These are phyloP conservation scores for Caenorhabditis sulstoni DNA, from an alignment of 2,888 invertebrate species.

Conservation along the genomic window DNA sequence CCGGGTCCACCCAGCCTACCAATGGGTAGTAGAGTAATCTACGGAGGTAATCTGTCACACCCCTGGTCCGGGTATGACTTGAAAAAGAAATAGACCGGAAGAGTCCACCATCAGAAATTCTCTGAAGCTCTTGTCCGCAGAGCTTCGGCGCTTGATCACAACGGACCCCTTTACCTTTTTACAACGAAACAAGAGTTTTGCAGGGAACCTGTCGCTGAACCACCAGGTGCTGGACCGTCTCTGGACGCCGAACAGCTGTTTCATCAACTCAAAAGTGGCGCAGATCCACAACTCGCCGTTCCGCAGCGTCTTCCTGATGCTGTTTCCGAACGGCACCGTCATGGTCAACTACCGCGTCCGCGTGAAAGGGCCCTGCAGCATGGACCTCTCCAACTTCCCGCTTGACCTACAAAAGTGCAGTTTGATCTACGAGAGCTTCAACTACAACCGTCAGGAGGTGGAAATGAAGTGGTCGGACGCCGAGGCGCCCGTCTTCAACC, in stretches of 20 bases:
- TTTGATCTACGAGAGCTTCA: conserved; percentile 73
- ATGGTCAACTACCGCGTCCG: conserved; percentile 74
- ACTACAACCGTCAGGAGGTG: conserved; percentile 73
- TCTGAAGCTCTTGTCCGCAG: too few species aligned
- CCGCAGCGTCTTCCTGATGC: conserved; percentile 74
- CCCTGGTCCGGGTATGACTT: too few species aligned
- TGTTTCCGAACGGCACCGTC: conserved; percentile 74
- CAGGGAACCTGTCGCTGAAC: conserved; percentile 73
- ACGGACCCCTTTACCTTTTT: too few species aligned
- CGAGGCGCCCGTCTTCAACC: conserved; percentile 58
- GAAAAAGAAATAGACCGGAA: too few species aligned
- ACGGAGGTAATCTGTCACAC: too few species aligned
- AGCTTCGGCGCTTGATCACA: too few species aligned
- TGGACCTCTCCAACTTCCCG: conserved; percentile 71
- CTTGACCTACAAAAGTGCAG: conserved; percentile 70
- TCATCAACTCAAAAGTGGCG: conserved; percentile 74
- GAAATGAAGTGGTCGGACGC: conserved; percentile 72
- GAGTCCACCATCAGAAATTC: too few species aligned
- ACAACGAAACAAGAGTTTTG: conserved; percentile 1
- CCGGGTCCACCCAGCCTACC: too few species aligned
- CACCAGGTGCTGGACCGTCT: conserved; percentile 70
- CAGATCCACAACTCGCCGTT: conserved; percentile 74
- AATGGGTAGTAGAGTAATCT: too few species aligned
- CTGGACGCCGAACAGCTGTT: conserved; percentile 79
- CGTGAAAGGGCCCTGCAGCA: conserved; percentile 70